A percentile compares a stretch with the other conserved stretches of the same genome.
These are phyloP conservation scores for Siphamia tubifer DNA, from an alignment of 2,113 vertebrate species.

Conservation along the genomic window DNA sequence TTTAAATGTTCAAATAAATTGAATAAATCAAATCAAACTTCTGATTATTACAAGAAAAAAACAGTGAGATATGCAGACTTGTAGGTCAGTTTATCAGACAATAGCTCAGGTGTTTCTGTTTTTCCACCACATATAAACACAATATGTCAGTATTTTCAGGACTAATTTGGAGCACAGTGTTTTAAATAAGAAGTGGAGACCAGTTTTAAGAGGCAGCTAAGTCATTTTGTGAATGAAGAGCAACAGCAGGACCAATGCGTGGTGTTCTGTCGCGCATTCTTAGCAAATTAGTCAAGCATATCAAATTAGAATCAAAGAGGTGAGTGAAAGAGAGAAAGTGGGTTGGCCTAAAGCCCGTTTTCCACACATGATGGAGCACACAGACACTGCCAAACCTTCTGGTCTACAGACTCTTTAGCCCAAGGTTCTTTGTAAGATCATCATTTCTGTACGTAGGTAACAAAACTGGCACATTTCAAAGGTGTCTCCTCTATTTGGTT, in stretches of 20 bases:
- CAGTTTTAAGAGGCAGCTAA: not conserved
- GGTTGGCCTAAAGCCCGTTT: constrained; percentile 50
- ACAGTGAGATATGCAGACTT: too few relatives aligned
- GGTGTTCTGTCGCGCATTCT: constrained; percentile 27
- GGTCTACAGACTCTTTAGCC: constrained; percentile 24
- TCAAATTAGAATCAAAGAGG: constrained; percentile 55
- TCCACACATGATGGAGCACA: constrained; percentile 53
- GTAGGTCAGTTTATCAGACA: too few relatives aligned
- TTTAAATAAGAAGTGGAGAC: constrained; percentile 7
- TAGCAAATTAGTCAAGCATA: constrained; percentile 51
- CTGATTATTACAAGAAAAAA: not conserved
- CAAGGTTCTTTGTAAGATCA: constrained; percentile 1
- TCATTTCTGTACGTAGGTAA: not conserved
- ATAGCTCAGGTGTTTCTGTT: too few relatives aligned
- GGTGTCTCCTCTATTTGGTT: too few relatives aligned
- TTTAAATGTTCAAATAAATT: too few relatives aligned
- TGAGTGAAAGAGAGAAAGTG: constrained; percentile 37
- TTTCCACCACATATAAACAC: too few relatives aligned
- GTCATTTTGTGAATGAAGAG: constrained; percentile 21
- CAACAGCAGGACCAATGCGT: constrained; percentile 25
- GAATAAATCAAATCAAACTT: too few relatives aligned
- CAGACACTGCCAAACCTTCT: constrained; percentile 36
- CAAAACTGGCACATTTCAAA: too few relatives aligned
- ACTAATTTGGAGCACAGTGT: not conserved
- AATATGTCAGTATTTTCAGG: too few relatives aligned